phyloP scores from a whole-genome alignment of 2,797 vertebrate genomes.

The Okamejei kenojei region DNA sequence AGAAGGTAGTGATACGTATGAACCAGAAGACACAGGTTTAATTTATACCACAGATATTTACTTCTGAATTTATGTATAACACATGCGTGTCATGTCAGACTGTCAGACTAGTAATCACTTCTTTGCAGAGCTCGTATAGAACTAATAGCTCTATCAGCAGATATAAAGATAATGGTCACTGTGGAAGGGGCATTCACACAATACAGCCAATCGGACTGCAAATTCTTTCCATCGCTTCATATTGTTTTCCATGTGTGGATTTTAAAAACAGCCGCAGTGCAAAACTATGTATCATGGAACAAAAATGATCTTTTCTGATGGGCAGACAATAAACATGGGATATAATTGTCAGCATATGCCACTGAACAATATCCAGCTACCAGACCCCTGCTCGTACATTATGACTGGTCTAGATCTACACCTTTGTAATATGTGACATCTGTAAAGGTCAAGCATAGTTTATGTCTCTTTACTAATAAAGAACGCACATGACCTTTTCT shows the following conservation, averaged over 20 bases:
- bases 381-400: not conserved
- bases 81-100: not conserved
- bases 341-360: not conserved
- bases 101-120: not conserved
- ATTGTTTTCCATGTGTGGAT: not conserved
- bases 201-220: not conserved
- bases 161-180: not conserved
- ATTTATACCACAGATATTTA: not conserved
- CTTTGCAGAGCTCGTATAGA: not conserved
- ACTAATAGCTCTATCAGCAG: not conserved
- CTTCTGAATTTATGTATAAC: not conserved
- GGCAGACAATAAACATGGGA: not conserved
- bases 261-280: not conserved
- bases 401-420: not conserved
- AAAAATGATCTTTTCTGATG: not conserved
- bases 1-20: not conserved
- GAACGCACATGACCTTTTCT: not conserved
- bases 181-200: not conserved
- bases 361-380: not conserved
- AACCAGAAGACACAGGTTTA: not conserved
- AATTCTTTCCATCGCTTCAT: not conserved
- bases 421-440: not conserved
- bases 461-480: conserved; percentile 7
- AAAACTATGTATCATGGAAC: not conserved
- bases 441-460: not conserved